Percentiles rank a stretch among this genome's conserved stretches.
Conservation (phyloP, 2,113 vertebrate genomes). For the Neofelis nebulosa region DNA sequence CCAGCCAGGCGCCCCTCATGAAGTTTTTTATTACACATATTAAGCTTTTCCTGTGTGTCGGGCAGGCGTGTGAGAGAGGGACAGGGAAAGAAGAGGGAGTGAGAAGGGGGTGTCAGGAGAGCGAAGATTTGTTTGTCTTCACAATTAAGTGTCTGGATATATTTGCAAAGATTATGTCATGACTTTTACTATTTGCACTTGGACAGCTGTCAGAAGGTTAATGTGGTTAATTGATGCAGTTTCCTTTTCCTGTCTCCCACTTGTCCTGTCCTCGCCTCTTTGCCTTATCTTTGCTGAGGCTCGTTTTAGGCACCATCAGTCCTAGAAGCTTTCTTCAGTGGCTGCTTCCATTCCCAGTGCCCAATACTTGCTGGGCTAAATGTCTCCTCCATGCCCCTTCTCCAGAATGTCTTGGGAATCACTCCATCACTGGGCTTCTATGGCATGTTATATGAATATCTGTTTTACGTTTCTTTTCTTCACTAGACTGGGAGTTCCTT, state of each 20-base stretch:
- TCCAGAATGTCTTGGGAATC: not conserved
- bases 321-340: not conserved
- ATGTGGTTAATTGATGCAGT: not conserved
- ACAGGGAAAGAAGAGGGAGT: not conserved
- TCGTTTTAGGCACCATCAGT: rapidly evolving
- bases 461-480: not conserved
- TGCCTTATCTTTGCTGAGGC: not conserved
- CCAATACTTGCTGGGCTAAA: not conserved
- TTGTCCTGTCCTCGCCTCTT: not conserved
- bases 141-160: not conserved
- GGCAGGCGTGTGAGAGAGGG: not conserved
- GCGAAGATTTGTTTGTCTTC: not conserved
- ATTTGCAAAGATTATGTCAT: not conserved
- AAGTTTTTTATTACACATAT: not conserved
- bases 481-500: not conserved
- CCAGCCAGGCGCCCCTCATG: not conserved
- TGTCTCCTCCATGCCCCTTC: not conserved
- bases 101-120: not conserved
- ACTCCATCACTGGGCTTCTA: not conserved
- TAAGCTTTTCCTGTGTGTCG: not conserved
- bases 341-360: not conserved
- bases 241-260: not conserved
- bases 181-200: not conserved
- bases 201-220: not conserved
- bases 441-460: rapidly evolving